Conservation (phyloP, 2,888 invertebrate species). For the Andrena camellia region DNA sequence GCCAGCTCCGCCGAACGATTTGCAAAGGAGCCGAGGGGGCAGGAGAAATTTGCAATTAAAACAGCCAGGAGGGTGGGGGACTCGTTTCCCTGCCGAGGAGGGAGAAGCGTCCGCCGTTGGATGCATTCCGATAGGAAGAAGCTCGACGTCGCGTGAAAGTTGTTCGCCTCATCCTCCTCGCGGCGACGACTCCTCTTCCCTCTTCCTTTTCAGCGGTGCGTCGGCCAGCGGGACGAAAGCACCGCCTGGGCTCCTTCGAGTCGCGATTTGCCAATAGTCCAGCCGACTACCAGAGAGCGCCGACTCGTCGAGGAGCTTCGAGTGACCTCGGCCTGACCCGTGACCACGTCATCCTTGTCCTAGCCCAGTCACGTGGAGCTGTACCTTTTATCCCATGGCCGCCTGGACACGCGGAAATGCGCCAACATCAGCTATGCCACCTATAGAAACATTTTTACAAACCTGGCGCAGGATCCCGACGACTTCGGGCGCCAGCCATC, state of each 20-base stretch:
- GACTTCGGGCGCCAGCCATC: not conserved
- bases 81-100: conserved; percentile 12
- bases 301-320: conserved; percentile 18
- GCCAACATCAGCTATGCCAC: not conserved
- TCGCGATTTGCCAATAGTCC: conserved; percentile 62
- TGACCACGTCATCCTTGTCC: conserved; percentile 67
- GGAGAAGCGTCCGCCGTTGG: conserved; percentile 23
- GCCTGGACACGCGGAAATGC: conserved; percentile 51
- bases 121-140: conserved; percentile 70
- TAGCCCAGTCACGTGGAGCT: conserved; percentile 57
- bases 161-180: conserved; percentile 70
- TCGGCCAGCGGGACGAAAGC: conserved; percentile 31
- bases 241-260: conserved; percentile 46
- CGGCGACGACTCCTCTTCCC: conserved; percentile 26
- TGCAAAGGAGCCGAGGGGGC: conserved; percentile 8
- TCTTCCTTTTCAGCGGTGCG: conserved; percentile 17
- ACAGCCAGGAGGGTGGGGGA: not conserved
- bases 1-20: conserved; percentile 39
- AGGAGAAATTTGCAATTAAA: conserved; percentile 62
- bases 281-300: conserved; percentile 26
- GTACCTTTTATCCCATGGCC: conserved; percentile 42
- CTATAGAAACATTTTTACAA: not conserved
- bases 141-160: conserved; percentile 79
- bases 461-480: not conserved
- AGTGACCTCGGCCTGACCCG: conserved; percentile 57